Conservation (phyloP, 2,888 invertebrate species). For the Chalcis sispes region DNA sequence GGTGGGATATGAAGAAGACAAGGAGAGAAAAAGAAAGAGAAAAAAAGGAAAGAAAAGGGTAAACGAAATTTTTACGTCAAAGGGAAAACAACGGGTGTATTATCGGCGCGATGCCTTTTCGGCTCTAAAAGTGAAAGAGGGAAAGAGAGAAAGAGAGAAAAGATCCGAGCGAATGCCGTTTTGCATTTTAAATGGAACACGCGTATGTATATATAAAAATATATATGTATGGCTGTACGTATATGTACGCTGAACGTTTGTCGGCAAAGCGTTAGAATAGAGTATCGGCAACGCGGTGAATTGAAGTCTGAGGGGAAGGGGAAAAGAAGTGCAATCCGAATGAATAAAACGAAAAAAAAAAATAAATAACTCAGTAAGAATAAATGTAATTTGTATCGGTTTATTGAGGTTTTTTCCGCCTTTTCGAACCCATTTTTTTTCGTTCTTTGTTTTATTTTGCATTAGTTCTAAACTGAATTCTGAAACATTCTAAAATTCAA, state of each 20-base stretch:
- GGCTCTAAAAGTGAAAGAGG: background rate
- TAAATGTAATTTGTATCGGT: slow-evolving; percentile 42
- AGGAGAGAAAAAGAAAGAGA: background rate
- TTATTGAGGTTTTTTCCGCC: slow-evolving; percentile 20
- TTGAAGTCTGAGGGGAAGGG: slow-evolving; percentile 10
- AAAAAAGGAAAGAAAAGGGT: slow-evolving; percentile 9
- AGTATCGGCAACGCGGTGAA: slow-evolving; percentile 12
- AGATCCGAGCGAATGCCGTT: slow-evolving; percentile 30
- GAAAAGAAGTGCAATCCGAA: slow-evolving; percentile 8
- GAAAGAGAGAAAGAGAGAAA: background rate
- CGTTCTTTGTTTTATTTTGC: background rate
- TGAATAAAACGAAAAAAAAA: slow-evolving; percentile 33
- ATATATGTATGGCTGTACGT: background rate
- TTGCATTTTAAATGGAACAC: slow-evolving; percentile 55
- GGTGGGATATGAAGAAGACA: no score
- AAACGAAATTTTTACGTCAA: slow-evolving; percentile 53
- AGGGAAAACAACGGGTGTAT: slow-evolving; percentile 51
- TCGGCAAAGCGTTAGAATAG: background rate
- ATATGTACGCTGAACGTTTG: background rate
- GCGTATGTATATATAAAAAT: background rate
- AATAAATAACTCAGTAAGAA: slow-evolving; percentile 10
- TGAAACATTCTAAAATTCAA: no score
- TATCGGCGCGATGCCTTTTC: slow-evolving; percentile 43
- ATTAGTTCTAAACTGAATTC: no score
- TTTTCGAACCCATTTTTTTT: background rate